Evolutionary conservation across 2,797 vertebrate genomes (phyloP).

Genomic region (Melanotaenia parkinsoni): DNA sequence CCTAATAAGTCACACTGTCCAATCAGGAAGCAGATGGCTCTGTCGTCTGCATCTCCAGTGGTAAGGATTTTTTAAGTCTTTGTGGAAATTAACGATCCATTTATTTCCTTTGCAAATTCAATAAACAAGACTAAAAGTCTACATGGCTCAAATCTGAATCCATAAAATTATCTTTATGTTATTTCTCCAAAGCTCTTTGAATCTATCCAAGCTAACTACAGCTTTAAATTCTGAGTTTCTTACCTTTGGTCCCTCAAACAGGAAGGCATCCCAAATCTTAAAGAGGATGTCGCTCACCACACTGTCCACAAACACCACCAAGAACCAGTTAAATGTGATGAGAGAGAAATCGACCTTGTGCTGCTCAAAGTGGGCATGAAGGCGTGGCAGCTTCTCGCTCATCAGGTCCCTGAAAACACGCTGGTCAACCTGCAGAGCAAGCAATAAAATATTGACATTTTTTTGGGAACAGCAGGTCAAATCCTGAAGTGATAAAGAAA

Average conservation of each 20-base stretch:
- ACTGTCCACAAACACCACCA: slow-evolving; percentile 97
- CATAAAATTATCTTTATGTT: background rate
- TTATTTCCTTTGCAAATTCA: background rate
- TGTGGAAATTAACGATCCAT: background rate
- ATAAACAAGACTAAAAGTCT: background rate
- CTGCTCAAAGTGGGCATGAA: slow-evolving; percentile 93
- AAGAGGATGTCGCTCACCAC: slow-evolving; percentile 97
- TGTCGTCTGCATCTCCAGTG: background rate
- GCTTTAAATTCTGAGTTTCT: background rate
- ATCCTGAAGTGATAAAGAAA: slow-evolving; percentile 13
- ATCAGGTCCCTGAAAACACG: slow-evolving; percentile 97
- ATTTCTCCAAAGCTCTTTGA: background rate
- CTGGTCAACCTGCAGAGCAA: slow-evolving; percentile 90
- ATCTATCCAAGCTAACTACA: background rate
- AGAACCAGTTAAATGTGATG: slow-evolving; percentile 99
- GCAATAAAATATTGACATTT: background rate
- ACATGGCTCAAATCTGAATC: background rate
- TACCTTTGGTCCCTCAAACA: slow-evolving; percentile 98
- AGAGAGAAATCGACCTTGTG: slow-evolving; percentile 96
- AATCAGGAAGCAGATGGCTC: background rate
- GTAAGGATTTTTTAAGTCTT: background rate
- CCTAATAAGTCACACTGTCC: background rate
- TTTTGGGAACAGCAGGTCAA: background rate
- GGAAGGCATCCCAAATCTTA: slow-evolving; percentile 97
- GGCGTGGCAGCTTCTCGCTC: slow-evolving; percentile 94